Evolutionary conservation across 2,113 vertebrate genomes (phyloP).

Genomic region (Mastomys coucha): DNA sequence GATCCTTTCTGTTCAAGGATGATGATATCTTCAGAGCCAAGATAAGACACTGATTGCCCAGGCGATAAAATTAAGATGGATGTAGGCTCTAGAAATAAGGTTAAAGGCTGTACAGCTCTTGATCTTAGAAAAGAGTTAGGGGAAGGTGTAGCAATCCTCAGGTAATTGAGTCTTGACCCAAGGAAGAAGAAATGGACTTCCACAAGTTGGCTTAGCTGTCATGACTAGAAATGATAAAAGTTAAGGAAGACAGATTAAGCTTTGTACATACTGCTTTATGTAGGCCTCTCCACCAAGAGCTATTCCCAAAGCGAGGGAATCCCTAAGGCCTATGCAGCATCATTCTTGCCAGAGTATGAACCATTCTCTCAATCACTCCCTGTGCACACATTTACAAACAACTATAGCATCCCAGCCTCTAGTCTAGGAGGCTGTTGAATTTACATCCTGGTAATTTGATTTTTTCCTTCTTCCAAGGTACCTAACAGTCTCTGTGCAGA

Average conservation of each 20-base stretch:
- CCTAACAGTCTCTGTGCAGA: not conserved
- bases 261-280: not conserved
- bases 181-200: slow-evolving; percentile 29
- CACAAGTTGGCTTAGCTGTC: not conserved
- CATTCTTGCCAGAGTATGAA: not conserved
- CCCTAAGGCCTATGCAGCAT: not conserved
- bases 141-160: not conserved
- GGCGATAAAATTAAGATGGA: slow-evolving; percentile 36
- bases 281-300: not conserved
- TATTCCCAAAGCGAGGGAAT: not conserved
- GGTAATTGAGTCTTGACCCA: not conserved
- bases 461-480: slow-evolving; percentile 21
- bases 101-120: not conserved
- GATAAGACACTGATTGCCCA: not conserved
- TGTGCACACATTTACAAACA: not conserved
- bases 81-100: not conserved
- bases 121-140: slow-evolving; percentile 18
- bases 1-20: not conserved
- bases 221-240: not conserved
- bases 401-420: not conserved
- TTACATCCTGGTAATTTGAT: not conserved
- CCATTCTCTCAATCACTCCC: not conserved
- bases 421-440: not conserved
- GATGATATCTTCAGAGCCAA: not conserved
- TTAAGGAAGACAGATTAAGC: not conserved